phyloP scores from a whole-genome alignment of 2,797 vertebrate genomes.

The Cyprinodon diabolis region DNA sequence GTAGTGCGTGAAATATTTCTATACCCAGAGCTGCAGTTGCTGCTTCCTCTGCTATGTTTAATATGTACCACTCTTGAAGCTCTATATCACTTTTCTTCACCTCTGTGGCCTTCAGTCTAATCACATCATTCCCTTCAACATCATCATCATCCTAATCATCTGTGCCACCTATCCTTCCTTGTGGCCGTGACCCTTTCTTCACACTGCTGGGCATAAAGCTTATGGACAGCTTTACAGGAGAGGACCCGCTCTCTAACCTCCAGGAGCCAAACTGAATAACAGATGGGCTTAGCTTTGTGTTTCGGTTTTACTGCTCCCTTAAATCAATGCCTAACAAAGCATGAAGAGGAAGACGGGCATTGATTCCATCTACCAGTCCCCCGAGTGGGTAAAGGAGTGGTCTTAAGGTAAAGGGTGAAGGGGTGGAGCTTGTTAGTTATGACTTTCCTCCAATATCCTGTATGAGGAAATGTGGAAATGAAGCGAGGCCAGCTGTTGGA shows the following conservation, averaged over 20 bases:
- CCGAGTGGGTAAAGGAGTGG: conserved; percentile 68
- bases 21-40: conserved; percentile 17
- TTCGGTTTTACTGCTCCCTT: conserved; percentile 79
- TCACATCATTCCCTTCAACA: conserved; percentile 45
- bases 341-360: conserved; percentile 56
- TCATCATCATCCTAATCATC: conserved; percentile 57
- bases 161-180: conserved; percentile 48
- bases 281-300: conserved; percentile 77
- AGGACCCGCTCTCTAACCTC: conserved; percentile 74
- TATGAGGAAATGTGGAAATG: conserved; percentile 32
- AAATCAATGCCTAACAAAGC: conserved; percentile 82
- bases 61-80: conserved; percentile 12
- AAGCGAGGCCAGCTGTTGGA: conserved; percentile 43
- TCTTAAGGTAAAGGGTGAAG: conserved; percentile 66
- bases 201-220: conserved; percentile 69
- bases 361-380: conserved; percentile 76
- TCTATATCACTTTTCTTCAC: conserved; percentile 3
- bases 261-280: conserved; percentile 74
- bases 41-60: conserved; percentile 4
- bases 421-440: conserved; percentile 61
- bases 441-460: conserved; percentile 69
- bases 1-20: conserved; percentile 11
- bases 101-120: conserved; percentile 47
- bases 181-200: conserved; percentile 73
- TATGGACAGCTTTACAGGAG: conserved; percentile 73